Conservation (phyloP, 35 echinoderm and acorn worm genomes). For the Diadema setosum region DNA sequence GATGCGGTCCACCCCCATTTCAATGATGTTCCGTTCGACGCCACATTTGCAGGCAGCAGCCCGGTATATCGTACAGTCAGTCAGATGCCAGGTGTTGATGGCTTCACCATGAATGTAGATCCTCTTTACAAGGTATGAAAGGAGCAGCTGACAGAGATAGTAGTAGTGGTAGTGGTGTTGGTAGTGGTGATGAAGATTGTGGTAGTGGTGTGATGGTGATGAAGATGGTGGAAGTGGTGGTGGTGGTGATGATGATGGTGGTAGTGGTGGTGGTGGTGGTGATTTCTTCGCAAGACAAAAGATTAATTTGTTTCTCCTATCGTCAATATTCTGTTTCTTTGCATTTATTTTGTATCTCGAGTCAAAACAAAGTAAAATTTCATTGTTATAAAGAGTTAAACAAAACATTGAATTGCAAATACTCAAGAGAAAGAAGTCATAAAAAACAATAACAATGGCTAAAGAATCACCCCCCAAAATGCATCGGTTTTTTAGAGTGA, state of each 20-base stretch:
- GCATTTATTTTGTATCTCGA: too few relatives aligned
- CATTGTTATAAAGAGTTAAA: too few relatives aligned
- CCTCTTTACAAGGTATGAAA: constrained; percentile 85
- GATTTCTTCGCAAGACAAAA: too few relatives aligned
- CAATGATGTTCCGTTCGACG: constrained; percentile 91
- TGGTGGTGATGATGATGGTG: neutral
- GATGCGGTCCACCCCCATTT: constrained; percentile 57
- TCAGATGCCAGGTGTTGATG: constrained; percentile 97
- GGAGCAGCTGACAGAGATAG: neutral
- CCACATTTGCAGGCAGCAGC: constrained; percentile 63
- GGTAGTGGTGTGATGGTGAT: neutral
- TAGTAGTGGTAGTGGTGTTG: neutral
- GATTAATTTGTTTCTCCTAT: too few relatives aligned
- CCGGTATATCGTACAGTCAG: constrained; percentile 57
- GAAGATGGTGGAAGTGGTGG: neutral
- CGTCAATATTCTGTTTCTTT: too few relatives aligned
- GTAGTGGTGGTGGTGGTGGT: neutral
- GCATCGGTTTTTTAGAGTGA: too few relatives aligned
- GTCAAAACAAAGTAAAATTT: too few relatives aligned
- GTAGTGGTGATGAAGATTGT: neutral
- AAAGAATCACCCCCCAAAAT: too few relatives aligned
- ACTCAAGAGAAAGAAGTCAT: too few relatives aligned
- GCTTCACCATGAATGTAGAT: constrained; percentile 94
- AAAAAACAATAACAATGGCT: too few relatives aligned
- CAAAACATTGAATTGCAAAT: too few relatives aligned